Evolutionary conservation across 2,113 vertebrate genomes (phyloP), one percentile per base, ranked within the genome.

Genomic region (Gadus macrocephalus): DNA sequence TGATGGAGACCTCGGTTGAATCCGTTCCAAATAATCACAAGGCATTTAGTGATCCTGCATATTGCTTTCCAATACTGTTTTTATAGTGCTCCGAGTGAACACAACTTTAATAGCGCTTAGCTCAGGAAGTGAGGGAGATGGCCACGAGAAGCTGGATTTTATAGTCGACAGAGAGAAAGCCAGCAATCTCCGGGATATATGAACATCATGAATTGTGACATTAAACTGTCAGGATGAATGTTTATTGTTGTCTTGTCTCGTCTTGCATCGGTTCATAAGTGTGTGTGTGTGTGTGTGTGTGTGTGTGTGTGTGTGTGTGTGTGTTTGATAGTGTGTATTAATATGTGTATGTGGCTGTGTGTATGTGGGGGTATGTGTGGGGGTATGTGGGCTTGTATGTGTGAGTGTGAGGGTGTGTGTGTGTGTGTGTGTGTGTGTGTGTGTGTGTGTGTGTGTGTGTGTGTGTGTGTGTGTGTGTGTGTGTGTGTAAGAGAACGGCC

Each of bases 161-260:
- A 78, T 64, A 73, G 64, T 64, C 75, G 31, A 63, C 66, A 64
- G 70, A 70, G 71, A 78, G 73, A 87, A 85, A 73, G 75, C 20
- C 19, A 62, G 60, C 71, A 81, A 77, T 80, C 71, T 67, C 35
- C 3, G 56, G 65, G 67, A 83, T 81, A 79, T 71, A 85, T 78
- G 77, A 85, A 83, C 71, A 71, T 73, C 79, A 79, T 88, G 76
- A 87, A 89, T 78, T 82, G 74, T 83, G 82, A 84, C 76, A 87
- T 85, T 83, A 88, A 90, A 74, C 83, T 87, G 80, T 83, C 88
- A 83, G 74, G 20, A 5, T 68, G 62, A 53, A 16, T 68, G 17
- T 83, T 80, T 78, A 20, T 20, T 53, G 35, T 62, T 27, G 15
- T 35, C 14, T 4, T 62, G 65, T 8, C 28, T 68, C 19, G 63